phyloP scores from a whole-genome alignment of 2,797 vertebrate species.

The Echiichthys vipera region DNA sequence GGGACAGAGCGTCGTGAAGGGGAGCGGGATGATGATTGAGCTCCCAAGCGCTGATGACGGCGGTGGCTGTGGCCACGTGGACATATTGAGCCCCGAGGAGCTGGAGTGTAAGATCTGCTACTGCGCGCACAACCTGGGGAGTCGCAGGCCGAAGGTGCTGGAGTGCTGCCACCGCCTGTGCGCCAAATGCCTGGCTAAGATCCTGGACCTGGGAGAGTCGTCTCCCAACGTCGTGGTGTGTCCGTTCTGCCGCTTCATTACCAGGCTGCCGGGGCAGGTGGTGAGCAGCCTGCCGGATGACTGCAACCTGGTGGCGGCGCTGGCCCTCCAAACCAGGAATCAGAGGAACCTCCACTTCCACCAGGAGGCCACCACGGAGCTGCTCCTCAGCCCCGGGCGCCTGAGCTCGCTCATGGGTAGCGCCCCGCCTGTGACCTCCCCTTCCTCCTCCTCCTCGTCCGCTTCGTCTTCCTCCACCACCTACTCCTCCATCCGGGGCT shows the following conservation, averaged over 20 bases:
- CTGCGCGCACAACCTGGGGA: slow-evolving; percentile 87
- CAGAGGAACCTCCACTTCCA: slow-evolving; percentile 84
- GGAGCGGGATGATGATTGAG: slow-evolving; percentile 50
- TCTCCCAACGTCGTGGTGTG: slow-evolving; percentile 89
- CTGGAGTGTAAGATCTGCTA: slow-evolving; percentile 99
- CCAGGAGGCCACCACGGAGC: slow-evolving; percentile 85
- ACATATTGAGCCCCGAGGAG: slow-evolving; percentile 84
- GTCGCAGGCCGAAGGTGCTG: slow-evolving; percentile 91
- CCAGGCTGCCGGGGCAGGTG: slow-evolving; percentile 86
- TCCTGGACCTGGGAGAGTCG: slow-evolving; percentile 91
- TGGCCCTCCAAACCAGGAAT: slow-evolving; percentile 87
- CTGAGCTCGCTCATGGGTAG: slow-evolving; percentile 89
- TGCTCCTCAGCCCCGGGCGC: slow-evolving; percentile 90
- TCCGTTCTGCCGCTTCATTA: slow-evolving; percentile 94
- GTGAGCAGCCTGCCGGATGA: slow-evolving; percentile 91
- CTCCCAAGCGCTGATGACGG: slow-evolving; percentile 45
- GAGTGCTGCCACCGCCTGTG: slow-evolving; percentile 95
- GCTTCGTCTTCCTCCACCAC: slow-evolving; percentile 50
- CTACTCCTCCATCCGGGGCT: slow-evolving; percentile 82
- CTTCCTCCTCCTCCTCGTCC: slow-evolving; percentile 73
- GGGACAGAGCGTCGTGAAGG: neutral
- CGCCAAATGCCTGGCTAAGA: slow-evolving; percentile 93
- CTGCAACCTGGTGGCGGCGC: slow-evolving; percentile 88
- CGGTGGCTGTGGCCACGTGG: slow-evolving; percentile 42
- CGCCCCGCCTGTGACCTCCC: slow-evolving; percentile 63